Conservation (phyloP, 2,797 vertebrate genomes). For the Natrix natrix region DNA sequence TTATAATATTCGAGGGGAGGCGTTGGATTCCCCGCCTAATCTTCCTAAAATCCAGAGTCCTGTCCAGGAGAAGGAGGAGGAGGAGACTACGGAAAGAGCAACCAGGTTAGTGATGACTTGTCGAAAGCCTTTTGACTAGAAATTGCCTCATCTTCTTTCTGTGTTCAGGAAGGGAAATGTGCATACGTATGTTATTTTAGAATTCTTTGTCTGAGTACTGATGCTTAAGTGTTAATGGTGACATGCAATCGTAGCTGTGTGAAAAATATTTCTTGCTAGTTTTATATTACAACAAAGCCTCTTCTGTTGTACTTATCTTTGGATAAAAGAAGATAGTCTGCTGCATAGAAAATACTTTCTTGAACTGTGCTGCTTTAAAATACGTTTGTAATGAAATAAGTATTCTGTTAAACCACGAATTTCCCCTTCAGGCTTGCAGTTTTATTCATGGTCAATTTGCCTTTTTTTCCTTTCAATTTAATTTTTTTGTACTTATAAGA, state of each 20-base stretch:
- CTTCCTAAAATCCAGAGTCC: background rate
- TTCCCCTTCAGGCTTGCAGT: background rate
- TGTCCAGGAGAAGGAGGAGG: background rate
- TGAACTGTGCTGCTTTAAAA: background rate
- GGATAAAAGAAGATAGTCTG: background rate
- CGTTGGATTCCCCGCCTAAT: constrained; percentile 2
- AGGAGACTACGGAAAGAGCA: background rate
- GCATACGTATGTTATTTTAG: background rate
- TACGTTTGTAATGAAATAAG: background rate
- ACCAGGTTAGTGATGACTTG: constrained; percentile 21
- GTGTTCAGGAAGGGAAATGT: background rate
- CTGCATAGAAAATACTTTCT: background rate
- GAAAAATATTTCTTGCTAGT: background rate
- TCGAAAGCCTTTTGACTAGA: background rate
- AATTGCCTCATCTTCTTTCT: background rate
- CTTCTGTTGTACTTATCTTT: background rate
- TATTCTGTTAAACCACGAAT: background rate
- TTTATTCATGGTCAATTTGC: background rate
- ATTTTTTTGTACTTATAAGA: too few species aligned
- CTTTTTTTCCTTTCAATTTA: background rate
- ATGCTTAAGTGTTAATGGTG: background rate
- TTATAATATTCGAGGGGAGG: background rate
- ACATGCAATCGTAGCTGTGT: background rate
- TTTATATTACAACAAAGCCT: background rate
- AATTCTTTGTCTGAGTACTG: constrained; percentile 20